Evolutionary conservation across 2,797 vertebrate species (phyloP).

Genomic region (Yasuhikotakia modesta): DNA sequence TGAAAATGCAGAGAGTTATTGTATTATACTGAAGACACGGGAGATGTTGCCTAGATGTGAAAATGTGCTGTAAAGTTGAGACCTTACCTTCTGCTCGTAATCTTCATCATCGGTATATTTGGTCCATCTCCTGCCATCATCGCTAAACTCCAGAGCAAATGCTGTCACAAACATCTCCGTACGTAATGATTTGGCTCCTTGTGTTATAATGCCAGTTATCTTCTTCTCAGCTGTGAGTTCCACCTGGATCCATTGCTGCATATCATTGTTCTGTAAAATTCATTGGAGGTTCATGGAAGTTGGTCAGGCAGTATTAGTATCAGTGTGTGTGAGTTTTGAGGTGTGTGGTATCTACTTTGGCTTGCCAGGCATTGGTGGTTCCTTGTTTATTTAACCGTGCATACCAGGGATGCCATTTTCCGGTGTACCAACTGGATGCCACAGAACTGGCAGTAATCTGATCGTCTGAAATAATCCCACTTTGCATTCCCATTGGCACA

Average conservation of each 20-base stretch:
- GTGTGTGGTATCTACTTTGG: conserved; percentile 78
- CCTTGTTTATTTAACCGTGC: conserved; percentile 88
- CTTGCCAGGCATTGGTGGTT: conserved; percentile 87
- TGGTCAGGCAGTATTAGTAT: neutral
- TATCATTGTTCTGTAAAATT: conserved; percentile 77
- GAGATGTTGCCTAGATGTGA: neutral
- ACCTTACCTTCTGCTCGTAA: conserved; percentile 78
- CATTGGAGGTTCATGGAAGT: neutral
- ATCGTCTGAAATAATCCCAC: conserved; percentile 73
- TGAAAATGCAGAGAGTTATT: conserved; percentile 55
- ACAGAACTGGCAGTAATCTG: conserved; percentile 87
- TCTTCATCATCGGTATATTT: conserved; percentile 78
- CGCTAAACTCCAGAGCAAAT: conserved; percentile 82
- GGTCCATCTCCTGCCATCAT: conserved; percentile 81
- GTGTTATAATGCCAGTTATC: conserved; percentile 89
- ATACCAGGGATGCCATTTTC: conserved; percentile 79
- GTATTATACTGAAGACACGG: neutral
- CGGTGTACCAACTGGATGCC: conserved; percentile 79
- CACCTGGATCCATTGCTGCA: conserved; percentile 91
- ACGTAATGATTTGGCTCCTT: conserved; percentile 84
- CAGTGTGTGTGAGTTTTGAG: neutral
- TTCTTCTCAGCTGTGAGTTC: conserved; percentile 85
- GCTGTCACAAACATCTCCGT: conserved; percentile 83
- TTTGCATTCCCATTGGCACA: conserved; percentile 90
- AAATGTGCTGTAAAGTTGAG: neutral